Evolutionary conservation across 2,888 invertebrate species (phyloP).

Genomic region (Nephrocerus scutellatus): DNA sequence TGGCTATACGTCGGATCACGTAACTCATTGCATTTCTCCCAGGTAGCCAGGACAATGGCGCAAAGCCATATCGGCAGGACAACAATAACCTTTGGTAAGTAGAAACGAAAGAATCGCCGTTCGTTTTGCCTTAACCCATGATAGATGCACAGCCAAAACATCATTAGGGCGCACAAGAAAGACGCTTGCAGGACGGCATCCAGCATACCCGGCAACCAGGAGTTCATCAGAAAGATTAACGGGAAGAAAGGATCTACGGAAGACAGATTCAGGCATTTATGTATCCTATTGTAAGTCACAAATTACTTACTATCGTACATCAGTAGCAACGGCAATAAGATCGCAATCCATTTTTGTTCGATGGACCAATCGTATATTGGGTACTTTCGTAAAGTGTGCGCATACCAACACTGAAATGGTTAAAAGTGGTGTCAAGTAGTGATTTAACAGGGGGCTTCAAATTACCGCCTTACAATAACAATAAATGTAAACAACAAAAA

Average conservation of each 20-base stretch:
- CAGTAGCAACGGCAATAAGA: constrained; percentile 76
- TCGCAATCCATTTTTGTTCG: constrained; percentile 93
- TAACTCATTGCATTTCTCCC: constrained; percentile 84
- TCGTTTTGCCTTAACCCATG: constrained; percentile 93
- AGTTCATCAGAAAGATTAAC: constrained; percentile 77
- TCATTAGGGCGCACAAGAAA: constrained; percentile 76
- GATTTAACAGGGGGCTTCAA: too few relatives aligned
- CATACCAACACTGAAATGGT: constrained; percentile 83
- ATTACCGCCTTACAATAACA: constrained; percentile 66
- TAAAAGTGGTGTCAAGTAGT: too few relatives aligned
- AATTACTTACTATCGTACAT: constrained; percentile 78
- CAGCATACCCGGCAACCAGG: constrained; percentile 85
- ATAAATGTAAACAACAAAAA: constrained; percentile 82
- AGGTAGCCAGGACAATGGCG: constrained; percentile 75
- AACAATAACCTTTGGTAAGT: constrained; percentile 80
- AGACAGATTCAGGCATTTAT: background rate
- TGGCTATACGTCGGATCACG: constrained; percentile 91
- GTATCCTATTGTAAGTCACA: background rate
- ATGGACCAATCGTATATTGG: constrained; percentile 91
- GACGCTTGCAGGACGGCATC: constrained; percentile 86
- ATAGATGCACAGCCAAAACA: constrained; percentile 94
- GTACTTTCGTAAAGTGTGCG: constrained; percentile 79
- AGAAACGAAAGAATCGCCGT: constrained; percentile 76
- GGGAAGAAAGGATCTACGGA: constrained; percentile 88
- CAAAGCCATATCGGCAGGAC: constrained; percentile 83